Percentiles rank a stretch among this genome's conserved stretches.
Conservation (phyloP, 2,797 vertebrate genomes). For the Tolypeutes matacus region DNA sequence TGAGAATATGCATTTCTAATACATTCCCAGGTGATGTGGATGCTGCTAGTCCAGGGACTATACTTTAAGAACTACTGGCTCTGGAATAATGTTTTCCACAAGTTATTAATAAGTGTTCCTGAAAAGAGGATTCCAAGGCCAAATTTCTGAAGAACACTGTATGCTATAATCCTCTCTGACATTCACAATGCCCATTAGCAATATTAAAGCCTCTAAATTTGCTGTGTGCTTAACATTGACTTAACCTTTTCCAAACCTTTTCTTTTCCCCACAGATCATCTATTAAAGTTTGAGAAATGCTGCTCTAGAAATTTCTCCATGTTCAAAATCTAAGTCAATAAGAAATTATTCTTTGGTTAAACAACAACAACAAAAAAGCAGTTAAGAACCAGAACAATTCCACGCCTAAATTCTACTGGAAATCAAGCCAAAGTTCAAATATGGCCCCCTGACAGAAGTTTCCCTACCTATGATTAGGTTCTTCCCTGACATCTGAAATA, state of each 20-base stretch:
- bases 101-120: conserved; percentile 10
- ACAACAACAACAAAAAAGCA: background rate
- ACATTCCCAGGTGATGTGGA: background rate
- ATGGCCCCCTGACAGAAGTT: background rate
- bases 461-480: background rate
- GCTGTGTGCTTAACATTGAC: too few relatives aligned
- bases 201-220: background rate
- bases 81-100: conserved; percentile 34
- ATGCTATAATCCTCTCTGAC: background rate
- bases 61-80: conserved; percentile 21
- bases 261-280: background rate
- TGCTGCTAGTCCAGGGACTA: background rate
- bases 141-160: conserved; percentile 27
- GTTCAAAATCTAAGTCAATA: conserved; percentile 7
- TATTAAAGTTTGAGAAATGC: conserved; percentile 34
- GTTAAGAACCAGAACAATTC: conserved; percentile 8
- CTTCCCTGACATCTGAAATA: conserved; percentile 7
- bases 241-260: background rate
- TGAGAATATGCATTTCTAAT: too few relatives aligned
- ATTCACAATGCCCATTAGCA: background rate
- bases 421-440: conserved; percentile 15
- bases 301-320: conserved; percentile 47
- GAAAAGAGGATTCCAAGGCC: conserved; percentile 17
- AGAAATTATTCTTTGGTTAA: conserved; percentile 34
- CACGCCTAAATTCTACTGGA: conserved; percentile 21